phyloP scores from a whole-genome alignment of 2,888 invertebrate species.

The Harpalus rufipes region DNA sequence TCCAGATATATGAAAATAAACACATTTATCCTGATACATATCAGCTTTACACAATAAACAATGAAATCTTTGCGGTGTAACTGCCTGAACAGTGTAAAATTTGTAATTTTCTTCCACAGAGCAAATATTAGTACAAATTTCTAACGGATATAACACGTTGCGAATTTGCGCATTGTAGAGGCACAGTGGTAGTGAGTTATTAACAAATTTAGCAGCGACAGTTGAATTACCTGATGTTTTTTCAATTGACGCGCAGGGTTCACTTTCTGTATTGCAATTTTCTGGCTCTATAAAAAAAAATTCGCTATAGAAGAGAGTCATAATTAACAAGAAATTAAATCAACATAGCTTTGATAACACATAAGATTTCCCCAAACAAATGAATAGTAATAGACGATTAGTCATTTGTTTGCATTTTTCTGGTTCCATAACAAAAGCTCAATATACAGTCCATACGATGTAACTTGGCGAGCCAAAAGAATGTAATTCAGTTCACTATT shows the following conservation, averaged over 20 bases:
- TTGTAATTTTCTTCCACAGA: slow-evolving; percentile 22
- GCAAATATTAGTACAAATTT: slow-evolving; percentile 27
- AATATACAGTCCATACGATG: too few species aligned
- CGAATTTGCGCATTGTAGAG: slow-evolving; percentile 43
- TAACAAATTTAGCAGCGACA: slow-evolving; percentile 9
- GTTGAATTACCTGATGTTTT: neutral
- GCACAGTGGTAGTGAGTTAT: slow-evolving; percentile 36
- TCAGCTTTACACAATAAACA: slow-evolving; percentile 43
- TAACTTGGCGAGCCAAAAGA: too few species aligned
- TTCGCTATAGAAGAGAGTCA: neutral
- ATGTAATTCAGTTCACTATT: too few species aligned
- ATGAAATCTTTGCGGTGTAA: neutral
- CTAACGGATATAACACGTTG: slow-evolving; percentile 43
- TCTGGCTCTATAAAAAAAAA: slow-evolving; percentile 14
- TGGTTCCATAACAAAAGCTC: neutral
- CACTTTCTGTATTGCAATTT: neutral
- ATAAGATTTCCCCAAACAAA: too few species aligned
- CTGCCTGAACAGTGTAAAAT: slow-evolving; percentile 43
- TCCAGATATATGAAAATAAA: slow-evolving; percentile 32
- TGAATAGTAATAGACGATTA: too few species aligned
- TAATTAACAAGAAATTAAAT: neutral
- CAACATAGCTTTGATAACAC: too few species aligned
- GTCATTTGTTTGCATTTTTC: neutral
- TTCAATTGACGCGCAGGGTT: neutral
- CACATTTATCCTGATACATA: slow-evolving; percentile 19